Base-by-base conservation (phyloP, 2,888 invertebrate species). In the Gonocerus acuteangulatus region DNA sequence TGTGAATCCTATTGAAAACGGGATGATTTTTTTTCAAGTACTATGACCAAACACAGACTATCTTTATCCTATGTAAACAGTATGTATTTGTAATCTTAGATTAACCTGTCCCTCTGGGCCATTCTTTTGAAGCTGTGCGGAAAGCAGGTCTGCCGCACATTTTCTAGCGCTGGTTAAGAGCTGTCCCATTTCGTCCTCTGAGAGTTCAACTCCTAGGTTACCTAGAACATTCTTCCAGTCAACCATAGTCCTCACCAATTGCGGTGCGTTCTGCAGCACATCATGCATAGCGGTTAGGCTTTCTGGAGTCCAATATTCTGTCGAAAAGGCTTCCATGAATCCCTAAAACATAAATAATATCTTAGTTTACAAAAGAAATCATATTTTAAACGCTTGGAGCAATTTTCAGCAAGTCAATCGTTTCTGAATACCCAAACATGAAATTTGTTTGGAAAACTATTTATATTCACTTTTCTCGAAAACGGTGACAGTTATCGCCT, bases 261-360 rank as follows among this genome's bases (percentile, higher is more conserved):
- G 57, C 6, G 63, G 63, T 23, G 60, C 42, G 18, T 56, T 57
- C 27, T 47, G 27, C 32, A 63, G 47, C 13, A 63, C 61, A 16
- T 63, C 54, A 51, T 63, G 54, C 63, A 63, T 63, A 7, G 63
- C 63, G 1, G 60, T 61, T 6, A 63, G 47, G 11, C 49, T 63
- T 36, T 63, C 63, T 7, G 61, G 63, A 1, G 63, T 45, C 63
- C 63, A 63, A 23, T 58, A 61, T 22, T 32, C 45, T 16, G 57
- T 23, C 2, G 63, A 63, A 45, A 63, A 59, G 13, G 59, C 59
- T 16, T 59, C 48, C 47, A 59, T 39, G 48, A 59, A 59, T 18
- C 59, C 44, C 54, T 54, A 21, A 13, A 48, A 48, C 9, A 48
- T 48, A 48, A 18, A 16, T 4, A 4, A 13, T 42, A 7, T 42